Percentiles rank a stretch among this genome's conserved stretches.
Conservation (phyloP, 2,888 invertebrate genomes). For the Rambutsinella grinnellia region DNA sequence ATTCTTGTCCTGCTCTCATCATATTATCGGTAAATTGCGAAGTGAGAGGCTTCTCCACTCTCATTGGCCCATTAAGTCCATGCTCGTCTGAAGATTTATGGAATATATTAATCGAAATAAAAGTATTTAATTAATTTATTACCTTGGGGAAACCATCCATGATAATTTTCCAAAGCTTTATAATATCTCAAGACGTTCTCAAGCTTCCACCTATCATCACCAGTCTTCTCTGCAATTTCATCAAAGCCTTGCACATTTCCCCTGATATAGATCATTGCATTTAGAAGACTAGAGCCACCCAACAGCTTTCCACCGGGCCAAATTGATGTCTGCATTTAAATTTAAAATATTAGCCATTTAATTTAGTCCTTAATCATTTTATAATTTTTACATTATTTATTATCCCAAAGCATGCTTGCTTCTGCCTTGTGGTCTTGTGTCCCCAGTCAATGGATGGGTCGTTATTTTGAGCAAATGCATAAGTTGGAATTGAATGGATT, state of each 20-base stretch:
- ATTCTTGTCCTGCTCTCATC: slow-evolving; percentile 54
- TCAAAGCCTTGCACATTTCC: slow-evolving; percentile 61
- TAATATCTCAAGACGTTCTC: slow-evolving; percentile 52
- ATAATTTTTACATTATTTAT: slow-evolving; percentile 45
- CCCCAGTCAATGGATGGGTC: slow-evolving; percentile 53
- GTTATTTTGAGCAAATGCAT: slow-evolving; percentile 48
- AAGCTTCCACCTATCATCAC: slow-evolving; percentile 49
- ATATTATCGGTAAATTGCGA: slow-evolving; percentile 47
- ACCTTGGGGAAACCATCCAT: slow-evolving; percentile 57
- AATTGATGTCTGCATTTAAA: slow-evolving; percentile 25
- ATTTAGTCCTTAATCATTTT: no score
- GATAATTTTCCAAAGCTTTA: slow-evolving; percentile 47
- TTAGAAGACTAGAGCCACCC: background rate
- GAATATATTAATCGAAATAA: background rate
- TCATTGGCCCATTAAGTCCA: slow-evolving; percentile 44
- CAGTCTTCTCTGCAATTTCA: slow-evolving; percentile 50
- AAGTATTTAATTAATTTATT: no score
- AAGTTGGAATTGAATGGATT: slow-evolving; percentile 45
- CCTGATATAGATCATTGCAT: slow-evolving; percentile 53
- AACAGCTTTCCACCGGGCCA: slow-evolving; percentile 38
- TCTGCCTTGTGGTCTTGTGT: slow-evolving; percentile 43
- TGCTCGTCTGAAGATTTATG: slow-evolving; percentile 27
- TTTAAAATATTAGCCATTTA: background rate
- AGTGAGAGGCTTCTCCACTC: slow-evolving; percentile 44
- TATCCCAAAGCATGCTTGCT: slow-evolving; percentile 47